Conservation (phyloP, 2,797 vertebrate species). For the Lophotriccus pileatus region DNA sequence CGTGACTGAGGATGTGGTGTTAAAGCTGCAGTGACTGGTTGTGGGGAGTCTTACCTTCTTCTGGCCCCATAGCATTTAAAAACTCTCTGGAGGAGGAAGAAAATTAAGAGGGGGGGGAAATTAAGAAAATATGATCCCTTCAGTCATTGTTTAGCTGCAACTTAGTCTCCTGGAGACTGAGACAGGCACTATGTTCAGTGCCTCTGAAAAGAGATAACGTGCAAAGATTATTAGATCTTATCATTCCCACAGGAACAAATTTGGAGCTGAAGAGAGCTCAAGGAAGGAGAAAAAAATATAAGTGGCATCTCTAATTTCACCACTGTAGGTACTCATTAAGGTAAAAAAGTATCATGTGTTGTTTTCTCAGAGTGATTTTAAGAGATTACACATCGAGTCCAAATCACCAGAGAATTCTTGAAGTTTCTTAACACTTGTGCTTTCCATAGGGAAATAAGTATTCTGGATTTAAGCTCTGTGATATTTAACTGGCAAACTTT, state of each 20-base stretch:
- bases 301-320: constrained; percentile 25
- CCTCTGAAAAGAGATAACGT: neutral
- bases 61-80: neutral
- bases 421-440: neutral
- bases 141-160: neutral
- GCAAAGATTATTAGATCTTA: neutral
- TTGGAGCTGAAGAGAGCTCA: neutral
- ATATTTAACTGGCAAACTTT: constrained; percentile 11
- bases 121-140: neutral
- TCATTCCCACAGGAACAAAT: neutral
- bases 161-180: neutral
- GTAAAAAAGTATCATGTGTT: neutral
- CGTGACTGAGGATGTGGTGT: rapidly evolving
- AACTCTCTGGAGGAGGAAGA: neutral
- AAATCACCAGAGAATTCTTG: constrained; percentile 7
- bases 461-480: neutral
- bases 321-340: constrained; percentile 20
- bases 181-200: neutral
- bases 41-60: neutral
- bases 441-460: neutral
- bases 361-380: constrained; percentile 14
- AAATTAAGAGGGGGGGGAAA: neutral
- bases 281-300: neutral
- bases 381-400: neutral
- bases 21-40: neutral